phyloP scores from a whole-genome alignment of 2,888 invertebrate species.

The Dasysyrphus tricinctus region DNA sequence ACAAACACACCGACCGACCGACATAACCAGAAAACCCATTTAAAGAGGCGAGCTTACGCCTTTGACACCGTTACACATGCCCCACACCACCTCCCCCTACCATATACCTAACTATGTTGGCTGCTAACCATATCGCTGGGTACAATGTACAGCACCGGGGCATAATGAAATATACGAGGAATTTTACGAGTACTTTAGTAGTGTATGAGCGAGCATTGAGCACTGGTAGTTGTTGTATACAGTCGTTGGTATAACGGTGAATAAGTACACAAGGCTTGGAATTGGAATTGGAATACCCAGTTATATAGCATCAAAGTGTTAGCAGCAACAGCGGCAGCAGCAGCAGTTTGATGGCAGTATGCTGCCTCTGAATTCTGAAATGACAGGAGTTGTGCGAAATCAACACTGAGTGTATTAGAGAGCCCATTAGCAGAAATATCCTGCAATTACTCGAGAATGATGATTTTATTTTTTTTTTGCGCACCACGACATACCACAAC shows the following conservation, averaged over 20 bases:
- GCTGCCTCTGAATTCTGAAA: conserved; percentile 42
- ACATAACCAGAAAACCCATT: conserved; percentile 59
- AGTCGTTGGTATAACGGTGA: conserved; percentile 19
- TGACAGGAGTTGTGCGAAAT: conserved; percentile 73
- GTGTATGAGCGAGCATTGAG: conserved; percentile 53
- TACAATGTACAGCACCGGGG: neutral
- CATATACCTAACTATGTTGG: no score
- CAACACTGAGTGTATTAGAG: conserved; percentile 71
- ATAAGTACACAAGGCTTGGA: conserved; percentile 13
- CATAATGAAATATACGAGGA: conserved; percentile 61
- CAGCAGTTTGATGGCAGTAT: conserved; percentile 4
- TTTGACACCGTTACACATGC: conserved; percentile 60
- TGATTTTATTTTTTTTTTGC: conserved; percentile 29
- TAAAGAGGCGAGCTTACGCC: conserved; percentile 53
- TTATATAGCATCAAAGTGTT: conserved; percentile 3
- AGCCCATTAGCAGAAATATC: conserved; percentile 74
- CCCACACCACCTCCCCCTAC: neutral
- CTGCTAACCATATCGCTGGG: neutral
- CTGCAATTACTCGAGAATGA: conserved; percentile 67
- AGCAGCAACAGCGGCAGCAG: neutral
- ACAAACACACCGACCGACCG: conserved; percentile 37
- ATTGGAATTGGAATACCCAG: conserved; percentile 26
- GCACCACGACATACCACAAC: conserved; percentile 2
- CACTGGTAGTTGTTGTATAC: conserved; percentile 2
- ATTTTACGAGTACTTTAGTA: conserved; percentile 70